Conservation (phyloP, 2,797 vertebrate species). For the Sciurus carolinensis region DNA sequence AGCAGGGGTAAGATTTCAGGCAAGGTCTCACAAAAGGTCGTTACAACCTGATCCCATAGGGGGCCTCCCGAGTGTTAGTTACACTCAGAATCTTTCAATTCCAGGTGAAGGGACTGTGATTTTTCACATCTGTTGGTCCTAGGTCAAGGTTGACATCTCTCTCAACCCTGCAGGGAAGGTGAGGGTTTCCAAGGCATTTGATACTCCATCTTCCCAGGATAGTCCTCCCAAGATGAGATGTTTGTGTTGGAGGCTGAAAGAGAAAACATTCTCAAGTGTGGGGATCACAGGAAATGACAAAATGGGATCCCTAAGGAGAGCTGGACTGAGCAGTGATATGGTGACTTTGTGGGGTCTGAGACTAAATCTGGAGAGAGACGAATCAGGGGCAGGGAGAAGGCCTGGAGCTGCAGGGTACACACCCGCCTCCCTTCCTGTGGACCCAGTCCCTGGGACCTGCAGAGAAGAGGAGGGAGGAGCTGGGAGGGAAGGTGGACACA, state of each 20-base stretch:
- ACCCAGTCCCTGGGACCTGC: background rate
- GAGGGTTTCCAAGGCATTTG: background rate
- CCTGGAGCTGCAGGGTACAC: background rate
- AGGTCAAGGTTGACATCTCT: background rate
- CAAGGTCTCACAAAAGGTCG: background rate
- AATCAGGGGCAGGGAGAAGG: no score
- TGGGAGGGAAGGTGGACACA: background rate
- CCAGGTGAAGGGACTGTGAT: background rate
- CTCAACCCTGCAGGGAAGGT: no score
- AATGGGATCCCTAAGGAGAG: no score
- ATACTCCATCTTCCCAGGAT: background rate
- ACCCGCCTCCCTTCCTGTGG: fast-evolving
- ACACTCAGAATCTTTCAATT: background rate
- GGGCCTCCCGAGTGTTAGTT: fast-evolving
- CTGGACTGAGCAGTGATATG: background rate
- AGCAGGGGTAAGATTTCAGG: background rate
- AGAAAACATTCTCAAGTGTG: fast-evolving
- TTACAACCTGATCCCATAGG: no score
- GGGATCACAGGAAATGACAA: background rate
- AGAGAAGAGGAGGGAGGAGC: background rate
- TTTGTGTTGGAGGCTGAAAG: background rate
- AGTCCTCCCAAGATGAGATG: background rate
- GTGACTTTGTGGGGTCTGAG: background rate
- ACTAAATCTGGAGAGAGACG: background rate
- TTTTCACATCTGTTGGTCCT: background rate